Conservation (phyloP, 2,888 invertebrate species). For the Microctonus hyperodae region DNA sequence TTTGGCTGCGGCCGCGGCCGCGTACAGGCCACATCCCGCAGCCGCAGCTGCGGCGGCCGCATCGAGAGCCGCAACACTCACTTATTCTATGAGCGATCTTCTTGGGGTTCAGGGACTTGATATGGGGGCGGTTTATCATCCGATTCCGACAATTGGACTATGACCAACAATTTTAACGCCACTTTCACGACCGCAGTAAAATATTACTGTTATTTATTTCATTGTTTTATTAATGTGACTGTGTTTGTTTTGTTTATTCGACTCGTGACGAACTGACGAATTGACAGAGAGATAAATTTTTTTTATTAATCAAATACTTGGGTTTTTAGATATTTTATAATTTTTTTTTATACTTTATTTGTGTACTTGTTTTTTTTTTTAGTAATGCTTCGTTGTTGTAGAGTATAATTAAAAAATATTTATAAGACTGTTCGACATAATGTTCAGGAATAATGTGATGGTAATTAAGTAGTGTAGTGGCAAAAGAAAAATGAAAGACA, state of each 20-base stretch:
- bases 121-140: slow-evolving; percentile 76
- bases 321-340: background rate
- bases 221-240: background rate
- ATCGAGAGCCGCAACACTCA: slow-evolving; percentile 66
- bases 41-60: slow-evolving; percentile 57
- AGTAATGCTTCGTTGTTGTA: background rate
- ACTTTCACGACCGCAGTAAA: slow-evolving; percentile 57
- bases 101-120: slow-evolving; percentile 76
- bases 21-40: slow-evolving; percentile 66
- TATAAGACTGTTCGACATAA: slow-evolving; percentile 53
- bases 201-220: background rate
- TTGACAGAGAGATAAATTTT: background rate
- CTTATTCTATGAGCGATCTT: slow-evolving; percentile 75
- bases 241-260: background rate
- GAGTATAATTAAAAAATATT: slow-evolving; percentile 39
- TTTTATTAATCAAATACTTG: background rate
- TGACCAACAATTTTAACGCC: slow-evolving; percentile 68
- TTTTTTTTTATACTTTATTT: background rate
- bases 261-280: background rate
- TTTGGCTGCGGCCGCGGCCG: slow-evolving; percentile 71
- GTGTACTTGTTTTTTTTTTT: background rate
- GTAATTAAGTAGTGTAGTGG: slow-evolving; percentile 43
- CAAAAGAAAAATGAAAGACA: slow-evolving; percentile 26
- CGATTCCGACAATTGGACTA: slow-evolving; percentile 74
- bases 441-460: slow-evolving; percentile 61